Evolutionary conservation across 2,888 invertebrate species (phyloP), one percentile per base, ranked within the genome.

Genomic region (Scaptomyza tumidula): DNA sequence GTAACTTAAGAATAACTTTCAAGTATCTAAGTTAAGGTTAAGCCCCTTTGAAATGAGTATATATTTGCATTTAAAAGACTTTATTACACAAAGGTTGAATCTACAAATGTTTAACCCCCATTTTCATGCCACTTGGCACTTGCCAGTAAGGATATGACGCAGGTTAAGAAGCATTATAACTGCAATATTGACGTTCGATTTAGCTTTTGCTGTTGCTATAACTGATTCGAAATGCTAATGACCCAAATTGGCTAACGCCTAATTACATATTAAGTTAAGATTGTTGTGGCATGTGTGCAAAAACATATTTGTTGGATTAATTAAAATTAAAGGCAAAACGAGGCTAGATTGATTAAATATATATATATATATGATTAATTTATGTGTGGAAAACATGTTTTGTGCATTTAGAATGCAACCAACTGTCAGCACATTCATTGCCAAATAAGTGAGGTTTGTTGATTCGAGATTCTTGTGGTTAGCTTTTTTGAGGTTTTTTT

Each of bases 391-490:
- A 76, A 86, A 85, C 84, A 74, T 74, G 84, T 85, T 85, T 80
- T 71, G 50, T 70, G 66, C 73, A 75, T 69, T 85, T 56, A 56
- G 63, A 64, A 72, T 63, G 57, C 52, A 56, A 24, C 54, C 39
- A 35, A 24, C 37, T 1, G 44, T n/a, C 46, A 19, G 39, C 48
- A 52, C 71, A 61, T 56, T 78, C 87, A 85, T 78, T 85, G 87
- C 85, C 84, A 80, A 85, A 86, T 85, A 75, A 67, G 62, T 71
- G 76, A 52, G 71, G 60, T 69, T 82, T 57, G 44, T 37, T 33
- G 48, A 37, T 43, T 66, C 11, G 31, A 54, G 78, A 76, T 76
- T 72, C 73, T 75, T 73, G 73, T 35, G 73, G 65, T 63, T 57
- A 37, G 13, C n/a, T 13, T 56, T 66, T 49, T 61, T 46, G 54